Percentiles rank a stretch among this genome's conserved stretches.
phyloP scores from a whole-genome alignment of 2,888 invertebrate species.

The Sceliomorpha sp. region DNA sequence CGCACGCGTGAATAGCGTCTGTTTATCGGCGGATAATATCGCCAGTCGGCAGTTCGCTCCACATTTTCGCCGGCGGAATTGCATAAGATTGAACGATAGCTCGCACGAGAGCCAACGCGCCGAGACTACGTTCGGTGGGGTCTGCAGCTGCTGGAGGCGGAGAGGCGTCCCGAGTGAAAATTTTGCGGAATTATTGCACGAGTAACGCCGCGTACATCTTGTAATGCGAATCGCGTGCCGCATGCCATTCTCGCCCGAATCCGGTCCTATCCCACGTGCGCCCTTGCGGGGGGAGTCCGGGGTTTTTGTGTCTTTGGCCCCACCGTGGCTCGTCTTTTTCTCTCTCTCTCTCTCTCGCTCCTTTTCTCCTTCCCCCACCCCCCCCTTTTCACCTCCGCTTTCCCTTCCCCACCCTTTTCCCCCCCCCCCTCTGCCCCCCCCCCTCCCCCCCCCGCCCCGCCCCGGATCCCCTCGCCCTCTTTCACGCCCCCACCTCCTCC shows the following conservation, averaged over 20 bases:
- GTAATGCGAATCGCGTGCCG: constrained; percentile 62
- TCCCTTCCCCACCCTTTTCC: no score
- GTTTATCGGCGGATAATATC: constrained; percentile 65
- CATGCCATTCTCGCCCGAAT: constrained; percentile 55
- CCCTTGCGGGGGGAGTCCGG: background rate
- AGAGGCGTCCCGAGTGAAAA: constrained; percentile 57
- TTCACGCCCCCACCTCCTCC: no score
- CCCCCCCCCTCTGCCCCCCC: no score
- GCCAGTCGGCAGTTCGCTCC: constrained; percentile 64
- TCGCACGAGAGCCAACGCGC: constrained; percentile 65
- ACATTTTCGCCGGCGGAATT: constrained; percentile 73
- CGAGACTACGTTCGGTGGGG: constrained; percentile 15
- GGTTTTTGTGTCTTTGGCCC: no score
- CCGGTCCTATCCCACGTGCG: constrained; percentile 18
- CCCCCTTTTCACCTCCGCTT: no score
- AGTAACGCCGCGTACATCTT: constrained; percentile 40
- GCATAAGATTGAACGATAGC: constrained; percentile 75
- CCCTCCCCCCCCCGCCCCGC: no score
- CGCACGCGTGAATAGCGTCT: constrained; percentile 43
- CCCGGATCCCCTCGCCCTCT: no score
- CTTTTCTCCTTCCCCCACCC: no score
- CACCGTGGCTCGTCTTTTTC: no score
- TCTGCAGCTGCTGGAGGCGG: constrained; percentile 29
- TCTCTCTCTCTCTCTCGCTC: no score
- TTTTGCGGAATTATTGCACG: constrained; percentile 65